phyloP scores from a whole-genome alignment of 2,888 invertebrate genomes.

The Scotopteryx bipunctaria region DNA sequence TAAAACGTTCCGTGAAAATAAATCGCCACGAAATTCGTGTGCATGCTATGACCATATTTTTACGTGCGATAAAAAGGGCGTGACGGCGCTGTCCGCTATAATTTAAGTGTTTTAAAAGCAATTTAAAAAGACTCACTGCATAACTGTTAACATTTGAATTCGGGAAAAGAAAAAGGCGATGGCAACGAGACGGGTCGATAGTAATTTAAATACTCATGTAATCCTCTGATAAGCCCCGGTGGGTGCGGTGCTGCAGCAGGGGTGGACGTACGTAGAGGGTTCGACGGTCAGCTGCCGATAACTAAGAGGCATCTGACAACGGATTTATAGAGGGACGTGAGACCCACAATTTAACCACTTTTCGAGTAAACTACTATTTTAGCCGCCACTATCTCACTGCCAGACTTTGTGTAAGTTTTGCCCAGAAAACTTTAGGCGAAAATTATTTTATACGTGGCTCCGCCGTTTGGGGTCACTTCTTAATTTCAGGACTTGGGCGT shows the following conservation, averaged over 20 bases:
- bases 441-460: slow-evolving; percentile 5
- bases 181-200: slow-evolving; percentile 10
- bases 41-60: slow-evolving; percentile 30
- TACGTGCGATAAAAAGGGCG: slow-evolving; percentile 26
- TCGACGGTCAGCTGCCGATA: slow-evolving; percentile 50
- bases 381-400: slow-evolving; percentile 36
- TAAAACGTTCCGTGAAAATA: slow-evolving; percentile 31
- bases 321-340: slow-evolving; percentile 46
- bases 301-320: slow-evolving; percentile 50
- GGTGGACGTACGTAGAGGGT: slow-evolving; percentile 39
- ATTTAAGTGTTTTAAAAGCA: slow-evolving; percentile 15
- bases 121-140: slow-evolving; percentile 8
- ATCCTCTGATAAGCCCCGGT: slow-evolving; percentile 45
- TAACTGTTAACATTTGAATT: background rate
- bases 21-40: slow-evolving; percentile 27
- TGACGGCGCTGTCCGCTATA: slow-evolving; percentile 20
- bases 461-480: slow-evolving; percentile 11
- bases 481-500: slow-evolving; percentile 32
- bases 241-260: slow-evolving; percentile 30
- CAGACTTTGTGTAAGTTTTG: slow-evolving; percentile 27
- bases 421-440: slow-evolving; percentile 17
- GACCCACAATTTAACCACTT: slow-evolving; percentile 37
- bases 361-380: slow-evolving; percentile 36
- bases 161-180: background rate
- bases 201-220: slow-evolving; percentile 39